A percentile compares a stretch with the other conserved stretches of the same genome.
Conservation (phyloP, 2,797 vertebrate genomes). For the Liparis tanakae region DNA sequence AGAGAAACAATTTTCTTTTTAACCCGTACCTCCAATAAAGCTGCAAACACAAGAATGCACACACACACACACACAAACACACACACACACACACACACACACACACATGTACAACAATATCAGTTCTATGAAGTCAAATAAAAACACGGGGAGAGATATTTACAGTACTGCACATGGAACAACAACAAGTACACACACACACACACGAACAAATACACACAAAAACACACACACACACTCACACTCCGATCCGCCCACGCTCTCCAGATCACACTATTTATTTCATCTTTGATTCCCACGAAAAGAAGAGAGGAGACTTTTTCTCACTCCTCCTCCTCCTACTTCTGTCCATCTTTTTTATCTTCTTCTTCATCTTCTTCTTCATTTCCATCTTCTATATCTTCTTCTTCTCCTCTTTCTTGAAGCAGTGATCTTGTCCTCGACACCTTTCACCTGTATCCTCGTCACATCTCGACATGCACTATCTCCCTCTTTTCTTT, state of each 20-base stretch:
- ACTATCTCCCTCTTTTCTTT: not conserved
- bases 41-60: too few species aligned
- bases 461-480: slow-evolving; percentile 16
- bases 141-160: slow-evolving; percentile 2
- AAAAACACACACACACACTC: slow-evolving; percentile 33
- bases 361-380: slow-evolving; percentile 20
- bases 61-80: not conserved
- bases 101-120: not conserved
- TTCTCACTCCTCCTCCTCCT: slow-evolving; percentile 51
- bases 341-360: slow-evolving; percentile 31
- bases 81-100: not conserved
- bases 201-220: slow-evolving; percentile 3
- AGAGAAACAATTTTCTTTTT: slow-evolving; percentile 9
- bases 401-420: slow-evolving; percentile 38
- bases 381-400: slow-evolving; percentile 28
- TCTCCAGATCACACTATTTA: slow-evolving; percentile 65
- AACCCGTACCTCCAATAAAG: too few species aligned
- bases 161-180: not conserved
- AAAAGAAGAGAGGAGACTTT: slow-evolving; percentile 64
- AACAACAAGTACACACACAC: slow-evolving; percentile 20
- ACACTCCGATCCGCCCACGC: slow-evolving; percentile 56
- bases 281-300: slow-evolving; percentile 78
- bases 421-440: slow-evolving; percentile 46
- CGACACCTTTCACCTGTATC: slow-evolving; percentile 15
- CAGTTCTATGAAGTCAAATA: not conserved